Evolutionary conservation across 2,888 invertebrate genomes (phyloP), one percentile per base, ranked within the genome.

Genomic region (Mechanitis mazaeus): DNA sequence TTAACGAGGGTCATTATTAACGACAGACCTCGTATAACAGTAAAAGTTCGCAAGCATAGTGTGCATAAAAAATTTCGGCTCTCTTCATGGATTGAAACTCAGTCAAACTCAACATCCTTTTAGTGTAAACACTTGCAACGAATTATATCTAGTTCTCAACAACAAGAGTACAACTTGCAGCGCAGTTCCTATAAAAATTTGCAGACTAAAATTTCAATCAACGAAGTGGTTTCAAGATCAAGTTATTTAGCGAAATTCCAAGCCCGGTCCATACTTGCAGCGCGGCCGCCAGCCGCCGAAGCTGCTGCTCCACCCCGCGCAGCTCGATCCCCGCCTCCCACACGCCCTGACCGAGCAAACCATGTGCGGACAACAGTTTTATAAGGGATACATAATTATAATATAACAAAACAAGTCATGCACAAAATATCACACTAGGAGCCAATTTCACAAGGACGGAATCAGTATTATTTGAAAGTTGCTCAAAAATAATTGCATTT

Each of bases 161-260:
- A 20, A 20, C 20, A 5, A 35, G 3, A 35, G 35, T 35, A 35
- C 6, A 2, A 35, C 35, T 35, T 20, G 46, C n/a, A 46, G 46
- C 77, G 57, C 75, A 64, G 60, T 83, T 67, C 0, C 80, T 84
- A 69, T 85, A 86, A 1, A 76, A 74, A 63, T 85, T 85, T 38
- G 79, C 81, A 2, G 67, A 71, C 87, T 88, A n/a, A 47, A 20
- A n/a, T 2, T n/a, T 46, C 12, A n/a, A 11, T 50, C n/a, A 20
- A 20, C 20, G 20, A 20, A 20, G 20, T 20, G 20, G 20, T 20
- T 20, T 20, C 20, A 20, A 20, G 20, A 20, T 20, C 20, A 20
- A 20, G 20, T 20, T 20, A 20, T 20, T 20, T 1, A 20, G 20
- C 31, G 46, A 47, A 42, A 5, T 3, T 42, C 1, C 7, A 53